Percentiles rank a stretch among this genome's conserved stretches.
phyloP scores from a whole-genome alignment of 1,140 invertebrate genomes.

The Drosophila kohkoa region DNA sequence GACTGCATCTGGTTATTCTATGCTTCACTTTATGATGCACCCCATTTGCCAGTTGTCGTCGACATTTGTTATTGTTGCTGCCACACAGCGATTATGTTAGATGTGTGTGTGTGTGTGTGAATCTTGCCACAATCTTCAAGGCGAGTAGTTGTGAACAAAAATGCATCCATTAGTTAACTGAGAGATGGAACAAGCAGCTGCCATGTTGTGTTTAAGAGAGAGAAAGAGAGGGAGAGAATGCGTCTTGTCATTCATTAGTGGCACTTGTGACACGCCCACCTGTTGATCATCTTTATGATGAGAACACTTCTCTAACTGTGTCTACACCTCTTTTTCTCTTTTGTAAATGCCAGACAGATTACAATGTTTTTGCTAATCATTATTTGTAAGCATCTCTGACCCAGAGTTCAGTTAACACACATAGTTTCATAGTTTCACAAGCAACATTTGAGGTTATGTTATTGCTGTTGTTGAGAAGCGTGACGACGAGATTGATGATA shows the following conservation, averaged over 20 bases:
- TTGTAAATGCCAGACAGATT: slow-evolving; percentile 4
- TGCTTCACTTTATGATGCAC: not conserved
- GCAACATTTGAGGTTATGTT: not conserved
- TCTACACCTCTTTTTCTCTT: not conserved
- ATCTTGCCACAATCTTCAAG: slow-evolving; percentile 1
- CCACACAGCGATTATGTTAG: not conserved
- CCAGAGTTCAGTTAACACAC: not conserved
- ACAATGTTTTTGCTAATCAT: slow-evolving; percentile 9
- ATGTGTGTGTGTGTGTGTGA: slow-evolving; percentile 12
- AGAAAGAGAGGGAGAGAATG: not conserved
- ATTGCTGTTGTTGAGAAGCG: not conserved
- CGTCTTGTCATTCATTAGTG: slow-evolving; percentile 30
- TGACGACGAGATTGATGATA: not conserved
- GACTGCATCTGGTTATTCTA: not conserved
- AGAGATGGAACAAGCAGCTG: slow-evolving; percentile 6
- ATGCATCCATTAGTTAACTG: slow-evolving; percentile 21
- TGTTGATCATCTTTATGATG: slow-evolving; percentile 21
- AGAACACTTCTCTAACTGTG: slow-evolving; percentile 8
- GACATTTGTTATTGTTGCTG: slow-evolving; percentile 6
- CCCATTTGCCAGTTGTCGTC: not conserved
- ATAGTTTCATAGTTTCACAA: not conserved
- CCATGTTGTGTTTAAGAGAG: not conserved
- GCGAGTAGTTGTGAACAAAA: not conserved
- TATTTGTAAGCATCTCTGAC: not conserved
- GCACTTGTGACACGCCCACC: slow-evolving; percentile 23